Percentiles rank a stretch among this genome's conserved stretches.
These are phyloP conservation scores for Zootermopsis nevadensis DNA, from an alignment of 2,888 invertebrate genomes.

Conservation along the genomic window DNA sequence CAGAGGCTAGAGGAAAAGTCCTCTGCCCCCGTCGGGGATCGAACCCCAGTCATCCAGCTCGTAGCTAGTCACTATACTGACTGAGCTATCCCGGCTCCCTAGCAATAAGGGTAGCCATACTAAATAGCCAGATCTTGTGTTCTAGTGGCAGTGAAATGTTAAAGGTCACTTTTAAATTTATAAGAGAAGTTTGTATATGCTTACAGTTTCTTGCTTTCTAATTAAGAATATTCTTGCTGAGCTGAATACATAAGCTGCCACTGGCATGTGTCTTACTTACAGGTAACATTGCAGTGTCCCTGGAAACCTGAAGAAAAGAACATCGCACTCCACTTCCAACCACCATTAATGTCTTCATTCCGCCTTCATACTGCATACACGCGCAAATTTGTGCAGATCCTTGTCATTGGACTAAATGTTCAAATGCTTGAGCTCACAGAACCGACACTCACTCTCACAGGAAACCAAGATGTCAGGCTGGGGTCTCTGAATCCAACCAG, in stretches of 20 bases:
- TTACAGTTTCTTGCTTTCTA: too few relatives aligned
- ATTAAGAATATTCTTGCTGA: neutral
- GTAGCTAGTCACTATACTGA: too few relatives aligned
- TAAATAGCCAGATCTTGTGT: too few relatives aligned
- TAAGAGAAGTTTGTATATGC: too few relatives aligned
- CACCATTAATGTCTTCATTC: slow-evolving; percentile 84
- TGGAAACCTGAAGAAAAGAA: slow-evolving; percentile 81
- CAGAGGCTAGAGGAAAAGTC: too few relatives aligned
- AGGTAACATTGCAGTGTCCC: slow-evolving; percentile 81
- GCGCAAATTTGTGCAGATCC: slow-evolving; percentile 87
- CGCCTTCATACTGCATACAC: slow-evolving; percentile 85
- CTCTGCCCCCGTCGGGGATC: too few relatives aligned
- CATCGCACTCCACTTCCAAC: slow-evolving; percentile 82
- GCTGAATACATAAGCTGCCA: neutral
- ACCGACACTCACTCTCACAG: slow-evolving; percentile 60
- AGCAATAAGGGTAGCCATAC: too few relatives aligned
- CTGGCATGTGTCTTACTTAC: slow-evolving; percentile 34
- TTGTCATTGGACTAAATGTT: slow-evolving; percentile 70
- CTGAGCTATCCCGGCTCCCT: too few relatives aligned
- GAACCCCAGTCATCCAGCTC: too few relatives aligned
- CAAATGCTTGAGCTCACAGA: slow-evolving; percentile 62
- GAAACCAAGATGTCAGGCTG: slow-evolving; percentile 72
- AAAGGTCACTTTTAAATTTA: too few relatives aligned
- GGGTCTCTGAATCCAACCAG: slow-evolving; percentile 75
- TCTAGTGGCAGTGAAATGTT: too few relatives aligned